These are phyloP conservation scores for Pogonomyrmex californicus DNA, from an alignment of 1,140 invertebrate genomes.

Conservation along the genomic window DNA sequence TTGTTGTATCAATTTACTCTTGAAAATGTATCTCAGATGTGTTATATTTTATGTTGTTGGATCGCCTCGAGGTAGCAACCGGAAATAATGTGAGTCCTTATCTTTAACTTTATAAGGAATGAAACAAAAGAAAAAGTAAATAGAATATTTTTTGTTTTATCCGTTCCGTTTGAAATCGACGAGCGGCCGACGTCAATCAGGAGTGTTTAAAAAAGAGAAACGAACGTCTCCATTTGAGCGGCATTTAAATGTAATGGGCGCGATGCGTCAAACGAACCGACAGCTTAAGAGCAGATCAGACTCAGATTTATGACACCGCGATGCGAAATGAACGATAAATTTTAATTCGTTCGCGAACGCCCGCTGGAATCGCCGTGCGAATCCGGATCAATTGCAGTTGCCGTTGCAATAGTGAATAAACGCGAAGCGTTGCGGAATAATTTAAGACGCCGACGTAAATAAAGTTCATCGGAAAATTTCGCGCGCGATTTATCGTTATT, in stretches of 20 bases:
- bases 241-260: slow-evolving; percentile 65
- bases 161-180: slow-evolving; percentile 28
- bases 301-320: slow-evolving; percentile 73
- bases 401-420: slow-evolving; percentile 46
- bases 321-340: slow-evolving; percentile 72
- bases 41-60: not conserved
- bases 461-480: slow-evolving; percentile 61
- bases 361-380: slow-evolving; percentile 7
- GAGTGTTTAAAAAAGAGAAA: slow-evolving; percentile 26
- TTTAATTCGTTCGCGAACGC: slow-evolving; percentile 62
- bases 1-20: not conserved
- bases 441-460: slow-evolving; percentile 63
- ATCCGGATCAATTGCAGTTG: slow-evolving; percentile 60
- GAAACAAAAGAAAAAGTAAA: not conserved
- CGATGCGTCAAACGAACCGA: slow-evolving; percentile 71
- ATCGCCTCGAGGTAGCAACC: not conserved
- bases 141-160: slow-evolving; percentile 4
- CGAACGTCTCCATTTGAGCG: slow-evolving; percentile 52
- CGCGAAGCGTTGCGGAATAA: slow-evolving; percentile 53
- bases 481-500: slow-evolving; percentile 53
- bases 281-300: slow-evolving; percentile 75
- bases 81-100: slow-evolving; percentile 3
- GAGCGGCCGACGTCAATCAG: slow-evolving; percentile 46
- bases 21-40: not conserved
- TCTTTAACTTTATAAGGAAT: not conserved